Evolutionary conservation across 2,113 vertebrate species (phyloP), one percentile per base, ranked within the genome.

Genomic region (Rhinoderma darwinii): DNA sequence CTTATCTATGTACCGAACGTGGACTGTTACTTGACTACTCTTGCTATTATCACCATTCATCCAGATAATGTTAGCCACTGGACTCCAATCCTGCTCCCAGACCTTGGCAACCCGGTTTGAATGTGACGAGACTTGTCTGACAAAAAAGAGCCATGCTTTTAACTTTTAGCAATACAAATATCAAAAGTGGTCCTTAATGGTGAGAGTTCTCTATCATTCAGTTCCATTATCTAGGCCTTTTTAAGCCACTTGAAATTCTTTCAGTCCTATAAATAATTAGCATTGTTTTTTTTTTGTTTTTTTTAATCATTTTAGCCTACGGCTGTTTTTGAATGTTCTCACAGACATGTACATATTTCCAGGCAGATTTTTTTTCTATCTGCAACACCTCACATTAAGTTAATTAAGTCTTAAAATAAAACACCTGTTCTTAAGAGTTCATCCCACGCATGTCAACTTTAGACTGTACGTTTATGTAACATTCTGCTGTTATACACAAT

Each of bases 401-500:
- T 54, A 78, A 78, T 78, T 56, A 54, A 54, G 27, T 22, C 47
- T 35, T 47, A 78, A 54, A 56, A 78, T 78, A 50, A 78, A 18
- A 54, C 75, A 76, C 75, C 27, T 30, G 75, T 35, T 70, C 14
- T 37, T 2, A n/a, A 37, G 70, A 75, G 39, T 51, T 25, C 44
- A 54, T 35, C 47, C 47, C 30, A 51, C 44, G 30, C 32, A 35
- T 78, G 76, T 78, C 76, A 32, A 2, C 27, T 11, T 15, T 17
- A 22, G 3, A 56, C 47, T 37, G 47, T 32, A 77, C 30, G 50
- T 32, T 32, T 43, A 47, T 75, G 25, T 14, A 74, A 43, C 12
- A 39, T 32, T 68, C 30, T 11, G 61, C 27, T 30, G 11, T 4
- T 30, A 5, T 15, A 4, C 32, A 68, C 15, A 37, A 68, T 35